Evolutionary conservation across 1,140 invertebrate genomes (phyloP), one percentile per base, ranked within the genome.

Genomic region (Monochamus saltuarius): DNA sequence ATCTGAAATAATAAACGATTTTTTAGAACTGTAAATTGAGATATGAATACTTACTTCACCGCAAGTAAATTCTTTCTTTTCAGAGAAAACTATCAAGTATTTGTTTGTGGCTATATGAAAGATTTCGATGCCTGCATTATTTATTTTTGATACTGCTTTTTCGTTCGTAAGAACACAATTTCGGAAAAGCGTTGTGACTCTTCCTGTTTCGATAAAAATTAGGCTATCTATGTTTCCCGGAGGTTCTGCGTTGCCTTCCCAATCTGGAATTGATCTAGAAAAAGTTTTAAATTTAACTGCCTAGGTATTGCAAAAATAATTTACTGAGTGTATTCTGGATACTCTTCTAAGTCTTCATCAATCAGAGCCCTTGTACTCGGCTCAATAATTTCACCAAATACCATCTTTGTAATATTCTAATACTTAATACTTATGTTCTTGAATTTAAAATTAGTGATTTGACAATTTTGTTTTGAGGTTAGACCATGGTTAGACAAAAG

Each of bases 351-450:
- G 9, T 65, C 57, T 29, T 64, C 63, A 49, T 63, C 65, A 38
- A 72, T 66, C 29, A 75, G 53, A 19, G 74, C 74, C 37, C 74
- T 61, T 35, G 72, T 71, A 37, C 61, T 65, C 1, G 73, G 73
- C 53, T 74, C 72, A 9, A 72, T 57, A 61, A 75, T 71, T 65
- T 75, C 74, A 8, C 72, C 74, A 69, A 74, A 75, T 8, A 67
- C 37, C 73, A 73, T 74, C 35, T 39, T 66, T 46, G n/a, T 7
- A 9, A n/a, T 19, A 56, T 29, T 29, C 2, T 6, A 29, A 6
- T n/a, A n/a, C 22, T 29, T 29, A 6, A 6, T 29, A 29, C 2
- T 29, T 29, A 29, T 29, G 6, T 29, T 29, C 6, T 29, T 29
- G 22, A 29, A 29, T 3, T 29, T 29, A 2, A 29, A 29, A 29